Percentiles rank a stretch among this genome's conserved stretches.
phyloP scores from a whole-genome alignment of 2,888 invertebrate species.

The Mayetiola destructor region DNA sequence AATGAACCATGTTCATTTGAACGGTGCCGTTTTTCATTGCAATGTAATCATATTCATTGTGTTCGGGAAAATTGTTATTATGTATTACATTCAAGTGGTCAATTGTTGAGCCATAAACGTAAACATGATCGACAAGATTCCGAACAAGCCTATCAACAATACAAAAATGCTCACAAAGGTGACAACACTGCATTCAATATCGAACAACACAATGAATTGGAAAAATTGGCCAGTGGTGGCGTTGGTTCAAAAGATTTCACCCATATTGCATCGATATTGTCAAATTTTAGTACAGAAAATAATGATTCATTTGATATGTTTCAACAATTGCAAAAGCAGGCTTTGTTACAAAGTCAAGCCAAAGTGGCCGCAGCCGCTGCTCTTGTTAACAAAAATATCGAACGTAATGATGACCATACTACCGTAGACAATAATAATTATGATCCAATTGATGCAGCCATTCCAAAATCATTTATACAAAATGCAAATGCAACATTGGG shows the following conservation, averaged over 20 bases:
- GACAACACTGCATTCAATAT: not conserved
- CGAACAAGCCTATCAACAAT: conserved; percentile 42
- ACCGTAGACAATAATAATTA: not conserved
- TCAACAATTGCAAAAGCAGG: conserved; percentile 13
- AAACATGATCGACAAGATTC: conserved; percentile 92
- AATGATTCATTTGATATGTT: conserved; percentile 16
- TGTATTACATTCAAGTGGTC: conserved; percentile 90
- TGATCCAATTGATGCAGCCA: conserved; percentile 13
- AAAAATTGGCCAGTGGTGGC: not conserved
- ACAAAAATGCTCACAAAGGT: conserved; percentile 23
- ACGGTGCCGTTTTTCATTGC: conserved; percentile 82
- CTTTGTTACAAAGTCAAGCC: not conserved
- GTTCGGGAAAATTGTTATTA: conserved; percentile 90
- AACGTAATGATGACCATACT: conserved; percentile 3
- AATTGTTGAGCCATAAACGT: conserved; percentile 91
- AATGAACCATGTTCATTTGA: conserved; percentile 86
- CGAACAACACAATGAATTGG: not conserved
- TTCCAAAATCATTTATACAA: conserved; percentile 17
- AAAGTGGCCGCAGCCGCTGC: not conserved
- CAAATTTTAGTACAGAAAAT: conserved; percentile 10
- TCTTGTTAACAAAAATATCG: not conserved
- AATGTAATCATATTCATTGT: conserved; percentile 97
- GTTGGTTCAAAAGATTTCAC: not conserved
- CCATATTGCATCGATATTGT: not conserved
- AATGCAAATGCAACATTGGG: conserved; percentile 14